Evolutionary conservation across 2,797 vertebrate species (phyloP).

Genomic region (Adrianichthys oophorus): DNA sequence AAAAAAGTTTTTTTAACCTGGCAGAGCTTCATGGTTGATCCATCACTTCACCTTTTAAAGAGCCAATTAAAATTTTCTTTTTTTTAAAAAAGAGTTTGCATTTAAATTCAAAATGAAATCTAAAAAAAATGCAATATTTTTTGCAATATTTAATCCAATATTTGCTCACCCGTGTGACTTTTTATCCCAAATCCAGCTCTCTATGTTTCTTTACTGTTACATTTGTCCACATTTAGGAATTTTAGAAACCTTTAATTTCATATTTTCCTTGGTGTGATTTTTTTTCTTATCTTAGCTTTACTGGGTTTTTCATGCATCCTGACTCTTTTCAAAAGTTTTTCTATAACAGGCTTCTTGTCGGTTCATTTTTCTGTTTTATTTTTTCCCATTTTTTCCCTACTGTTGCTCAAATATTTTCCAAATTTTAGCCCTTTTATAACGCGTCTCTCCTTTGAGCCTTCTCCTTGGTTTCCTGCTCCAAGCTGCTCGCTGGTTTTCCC

Average conservation of each 20-base stretch:
- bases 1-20: background rate
- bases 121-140: background rate
- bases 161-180: background rate
- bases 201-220: background rate
- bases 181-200: background rate
- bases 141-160: too few species aligned
- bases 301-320: conserved; percentile 28
- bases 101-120: too few species aligned
- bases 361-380: conserved; percentile 1
- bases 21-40: background rate
- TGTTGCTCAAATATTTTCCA: conserved; percentile 19
- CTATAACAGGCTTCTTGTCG: conserved; percentile 18
- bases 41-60: background rate
- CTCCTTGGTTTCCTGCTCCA: conserved; percentile 33
- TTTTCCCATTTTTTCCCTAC: conserved; percentile 10
- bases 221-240: background rate
- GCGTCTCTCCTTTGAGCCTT: conserved; percentile 17
- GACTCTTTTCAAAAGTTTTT: conserved; percentile 22
- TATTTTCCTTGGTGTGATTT: conserved; percentile 5
- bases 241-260: conserved; percentile 13
- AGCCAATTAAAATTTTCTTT: too few species aligned
- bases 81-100: too few species aligned
- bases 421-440: conserved; percentile 7
- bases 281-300: conserved; percentile 20
- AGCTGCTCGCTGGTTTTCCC: conserved; percentile 37